phyloP scores from a whole-genome alignment of 2,888 invertebrate species.

The Melieria omissa region DNA sequence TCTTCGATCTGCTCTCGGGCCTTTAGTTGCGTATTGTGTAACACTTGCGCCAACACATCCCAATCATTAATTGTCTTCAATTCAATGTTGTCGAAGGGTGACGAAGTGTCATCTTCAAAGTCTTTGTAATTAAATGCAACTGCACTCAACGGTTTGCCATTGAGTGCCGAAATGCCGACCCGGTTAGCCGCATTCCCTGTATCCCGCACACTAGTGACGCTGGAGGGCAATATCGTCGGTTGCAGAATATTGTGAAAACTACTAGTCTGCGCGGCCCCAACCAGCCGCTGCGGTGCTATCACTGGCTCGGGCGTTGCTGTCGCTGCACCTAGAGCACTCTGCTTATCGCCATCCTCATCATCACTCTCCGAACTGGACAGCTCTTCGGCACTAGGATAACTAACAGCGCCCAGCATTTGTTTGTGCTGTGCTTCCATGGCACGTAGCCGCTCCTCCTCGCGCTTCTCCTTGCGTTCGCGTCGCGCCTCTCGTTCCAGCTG shows the following conservation, averaged over 20 bases:
- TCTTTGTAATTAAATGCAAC: constrained; percentile 73
- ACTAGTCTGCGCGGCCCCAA: constrained; percentile 36
- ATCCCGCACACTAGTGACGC: not conserved
- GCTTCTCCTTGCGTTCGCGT: constrained; percentile 71
- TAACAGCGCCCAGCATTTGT: constrained; percentile 71
- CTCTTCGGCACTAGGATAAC: constrained; percentile 74
- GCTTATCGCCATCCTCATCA: constrained; percentile 56
- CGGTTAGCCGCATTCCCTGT: constrained; percentile 14
- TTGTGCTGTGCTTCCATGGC: constrained; percentile 70
- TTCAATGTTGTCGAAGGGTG: constrained; percentile 94
- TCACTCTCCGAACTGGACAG: constrained; percentile 70
- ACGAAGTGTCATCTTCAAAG: constrained; percentile 91
- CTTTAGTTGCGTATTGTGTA: constrained; percentile 66
- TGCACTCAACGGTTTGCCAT: constrained; percentile 37
- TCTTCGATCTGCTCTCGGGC: constrained; percentile 1
- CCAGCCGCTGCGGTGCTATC: constrained; percentile 24
- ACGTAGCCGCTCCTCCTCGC: constrained; percentile 71
- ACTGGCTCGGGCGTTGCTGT: constrained; percentile 18
- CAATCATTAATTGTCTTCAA: constrained; percentile 92
- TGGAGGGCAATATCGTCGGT: constrained; percentile 59
- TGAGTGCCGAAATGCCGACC: constrained; percentile 29
- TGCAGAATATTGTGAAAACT: constrained; percentile 65
- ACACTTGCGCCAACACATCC: constrained; percentile 87
- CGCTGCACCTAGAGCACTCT: constrained; percentile 2
- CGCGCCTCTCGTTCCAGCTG: constrained; percentile 73